Base-by-base conservation (phyloP, 2,113 vertebrate genomes). In the Saguinus imperator region DNA sequence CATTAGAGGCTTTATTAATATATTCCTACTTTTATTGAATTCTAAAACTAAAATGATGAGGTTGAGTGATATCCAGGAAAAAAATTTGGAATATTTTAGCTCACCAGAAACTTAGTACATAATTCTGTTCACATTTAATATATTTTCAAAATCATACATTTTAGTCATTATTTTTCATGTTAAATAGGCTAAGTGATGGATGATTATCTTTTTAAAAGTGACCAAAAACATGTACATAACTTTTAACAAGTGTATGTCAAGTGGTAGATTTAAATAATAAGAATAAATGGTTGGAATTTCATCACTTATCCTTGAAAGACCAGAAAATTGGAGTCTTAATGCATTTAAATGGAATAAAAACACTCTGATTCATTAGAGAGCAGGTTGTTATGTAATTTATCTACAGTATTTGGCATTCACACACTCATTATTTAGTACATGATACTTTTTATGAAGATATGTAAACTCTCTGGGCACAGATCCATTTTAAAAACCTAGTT, bases 231-330 rank as follows among this genome's bases (percentile, higher is more conserved):
- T 58, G 61, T 35, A 52, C 10, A 75, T 94, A 89, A 73, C 37
- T 94, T 29, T 37, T 88, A 10, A 32, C 29, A 96, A 82, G 32
- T 85, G 5, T 6, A 25, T 76, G 40, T 91, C 66, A 92, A 79
- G 7, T 86, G 58, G 12, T 16, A 94, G 25, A 85, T 89, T 94
- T 92, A 80, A 91, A 92, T 94, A 91, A 96, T 90, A 83, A 89
- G 90, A 97, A 96, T 81, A 85, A 97, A 91, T 87, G 43, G 21
- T 92, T 96, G 6, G 37, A 83, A 94, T 95, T 98, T 97, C 75
- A 91, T 97, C 75, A 91, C 35, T 94, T 94, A 86, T 37, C 50
- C 68, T 83, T 96, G 29, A 97, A 91, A 43, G 73, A 91, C n/a
- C 55, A 96, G 17, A 64, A 91, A 94, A 97, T 86, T 89, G 35